Conservation (phyloP, 2,888 invertebrate genomes). For the Petrolisthes manimaculis region DNA sequence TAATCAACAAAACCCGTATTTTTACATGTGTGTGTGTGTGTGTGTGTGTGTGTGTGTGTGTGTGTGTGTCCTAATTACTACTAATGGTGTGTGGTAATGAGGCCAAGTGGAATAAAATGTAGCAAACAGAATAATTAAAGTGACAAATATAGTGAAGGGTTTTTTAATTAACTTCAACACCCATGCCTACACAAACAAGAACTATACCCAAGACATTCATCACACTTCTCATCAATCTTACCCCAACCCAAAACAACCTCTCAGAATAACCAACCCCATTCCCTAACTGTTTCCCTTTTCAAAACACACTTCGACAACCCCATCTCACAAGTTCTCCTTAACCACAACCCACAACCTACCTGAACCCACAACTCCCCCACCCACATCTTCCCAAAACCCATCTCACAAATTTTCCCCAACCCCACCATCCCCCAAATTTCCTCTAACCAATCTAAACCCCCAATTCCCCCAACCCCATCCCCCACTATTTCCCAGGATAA, state of each 20-base stretch:
- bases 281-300: neutral
- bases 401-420: no score
- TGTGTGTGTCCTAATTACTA: no score
- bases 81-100: neutral
- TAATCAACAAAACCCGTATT: neutral
- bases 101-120: neutral
- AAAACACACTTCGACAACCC: neutral
- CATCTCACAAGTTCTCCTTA: neutral
- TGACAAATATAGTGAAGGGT: neutral
- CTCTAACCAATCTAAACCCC: neutral
- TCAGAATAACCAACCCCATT: neutral
- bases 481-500: no score
- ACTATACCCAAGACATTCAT: no score
- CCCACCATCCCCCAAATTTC: no score
- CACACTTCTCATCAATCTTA: no score
- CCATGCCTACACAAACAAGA: no score
- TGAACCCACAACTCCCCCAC: no score
- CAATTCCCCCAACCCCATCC: no score
- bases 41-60: conserved; percentile 22
- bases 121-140: neutral
- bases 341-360: neutral
- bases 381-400: no score
- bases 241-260: no score
- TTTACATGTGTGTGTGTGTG: neutral
- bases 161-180: no score